These are phyloP conservation scores for Hemistola chrysoprasaria DNA, from an alignment of 2,888 invertebrate genomes.

Conservation along the genomic window DNA sequence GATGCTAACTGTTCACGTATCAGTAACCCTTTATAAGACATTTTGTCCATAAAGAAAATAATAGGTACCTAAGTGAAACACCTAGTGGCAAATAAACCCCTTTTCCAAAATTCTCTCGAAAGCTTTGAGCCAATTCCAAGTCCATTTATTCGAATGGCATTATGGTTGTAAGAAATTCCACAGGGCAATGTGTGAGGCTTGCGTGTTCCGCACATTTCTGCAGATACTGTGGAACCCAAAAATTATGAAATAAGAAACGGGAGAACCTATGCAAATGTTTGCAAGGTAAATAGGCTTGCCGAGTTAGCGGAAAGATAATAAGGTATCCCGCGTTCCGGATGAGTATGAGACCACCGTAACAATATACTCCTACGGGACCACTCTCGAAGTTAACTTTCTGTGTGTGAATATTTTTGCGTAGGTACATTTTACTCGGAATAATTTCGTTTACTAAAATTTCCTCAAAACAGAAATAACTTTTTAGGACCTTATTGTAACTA, in stretches of 20 bases:
- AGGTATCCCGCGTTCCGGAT: conserved; percentile 30
- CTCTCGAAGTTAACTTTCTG: conserved; percentile 15
- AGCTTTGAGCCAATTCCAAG: conserved; percentile 1
- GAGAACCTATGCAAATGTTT: conserved; percentile 31
- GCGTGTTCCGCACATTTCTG: conserved; percentile 12
- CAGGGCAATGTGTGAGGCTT: conserved; percentile 3
- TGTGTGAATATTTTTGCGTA: neutral
- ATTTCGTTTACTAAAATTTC: too few species aligned
- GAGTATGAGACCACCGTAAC: conserved; percentile 27
- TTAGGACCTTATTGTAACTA: conserved; percentile 10
- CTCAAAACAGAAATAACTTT: neutral
- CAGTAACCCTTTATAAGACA: too few species aligned
- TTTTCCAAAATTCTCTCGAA: conserved; percentile 7
- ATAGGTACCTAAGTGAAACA: neutral
- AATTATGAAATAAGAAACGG: conserved; percentile 34
- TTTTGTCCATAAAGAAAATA: too few species aligned
- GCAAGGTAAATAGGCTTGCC: conserved; percentile 29
- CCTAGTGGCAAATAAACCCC: conserved; percentile 4
- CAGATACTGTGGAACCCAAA: conserved; percentile 24
- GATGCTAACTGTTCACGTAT: too few species aligned
- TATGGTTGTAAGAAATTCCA: conserved; percentile 8
- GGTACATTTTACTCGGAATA: too few species aligned
- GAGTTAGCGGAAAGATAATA: conserved; percentile 34
- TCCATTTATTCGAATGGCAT: conserved; percentile 8
- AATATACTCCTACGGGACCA: conserved; percentile 21